Evolutionary conservation across 2,113 vertebrate species (phyloP), one percentile per base, ranked within the genome.

Genomic region (Otocyon megalotis): DNA sequence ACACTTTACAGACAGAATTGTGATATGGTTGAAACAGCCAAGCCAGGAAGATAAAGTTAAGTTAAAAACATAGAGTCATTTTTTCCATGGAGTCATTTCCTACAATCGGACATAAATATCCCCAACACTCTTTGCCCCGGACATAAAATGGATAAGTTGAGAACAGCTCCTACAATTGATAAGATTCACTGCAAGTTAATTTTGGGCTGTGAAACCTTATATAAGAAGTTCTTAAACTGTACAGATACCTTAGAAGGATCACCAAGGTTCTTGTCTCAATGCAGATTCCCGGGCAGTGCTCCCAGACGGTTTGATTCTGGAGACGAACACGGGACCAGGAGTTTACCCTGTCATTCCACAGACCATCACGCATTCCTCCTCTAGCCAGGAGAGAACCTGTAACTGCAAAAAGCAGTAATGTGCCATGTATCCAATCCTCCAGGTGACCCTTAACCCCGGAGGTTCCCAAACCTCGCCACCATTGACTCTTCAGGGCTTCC

Each of bases 1-100:
- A 83, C 8, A 6, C 53, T 71, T 26, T 37, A 20, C 26, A 71
- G 58, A 60, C 87, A 90, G 37, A 82, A 58, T 32, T n/a, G 16
- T 3, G 16, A 81, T 80, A 30, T 2, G 20, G 30, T 28, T 72
- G 48, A 11, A 87, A 24, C 54, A 65, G 17, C 69, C 10, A 6
- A 77, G 26, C 65, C 3, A 63, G 62, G 28, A 60, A 54, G 72
- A 37, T 53, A 56, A 69, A 84, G n/a, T 4, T 14, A 32, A 22
- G 72, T 35, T 81, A 76, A 69, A 95, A 72, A 76, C 58, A 60
- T 20, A 37, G 22, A 43, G 60, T 82, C 88, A 56, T 8, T 94
- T 77, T 94, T 88, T 96, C 81, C 76, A 77, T 3, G 43, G 76
- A 94, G 53, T 83, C 82, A 96, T 35, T 88, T 77, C 77, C 91